These are phyloP conservation scores for Actenoides hombroni DNA, from an alignment of 2,113 vertebrate genomes.

Conservation along the genomic window DNA sequence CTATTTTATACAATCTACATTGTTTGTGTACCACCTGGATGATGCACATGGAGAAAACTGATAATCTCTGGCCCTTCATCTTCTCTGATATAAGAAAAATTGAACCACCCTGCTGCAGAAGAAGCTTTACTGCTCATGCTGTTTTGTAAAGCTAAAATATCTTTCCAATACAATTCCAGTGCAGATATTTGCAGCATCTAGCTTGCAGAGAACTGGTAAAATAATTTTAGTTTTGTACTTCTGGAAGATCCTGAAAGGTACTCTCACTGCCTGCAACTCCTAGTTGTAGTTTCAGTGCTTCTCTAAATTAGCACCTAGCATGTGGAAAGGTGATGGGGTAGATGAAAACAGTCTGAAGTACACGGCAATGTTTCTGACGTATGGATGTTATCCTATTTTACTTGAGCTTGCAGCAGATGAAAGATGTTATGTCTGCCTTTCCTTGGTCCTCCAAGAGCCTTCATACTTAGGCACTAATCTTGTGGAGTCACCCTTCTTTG, in stretches of 20 bases:
- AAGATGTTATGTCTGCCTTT: background rate
- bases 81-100: background rate
- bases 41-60: background rate
- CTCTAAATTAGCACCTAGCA: background rate
- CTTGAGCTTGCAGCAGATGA: background rate
- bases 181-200: background rate
- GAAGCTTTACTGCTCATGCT: background rate
- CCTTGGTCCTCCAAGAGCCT: background rate
- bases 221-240: background rate
- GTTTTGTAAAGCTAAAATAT: background rate
- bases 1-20: fast-evolving
- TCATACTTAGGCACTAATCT: background rate
- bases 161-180: background rate
- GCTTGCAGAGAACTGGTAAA: background rate
- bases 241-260: background rate
- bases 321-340: background rate
- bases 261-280: background rate
- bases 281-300: background rate
- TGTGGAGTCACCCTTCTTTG: background rate
- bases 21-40: too few species aligned
- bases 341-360: background rate
- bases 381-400: background rate
- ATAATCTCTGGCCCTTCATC: background rate
- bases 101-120: background rate
- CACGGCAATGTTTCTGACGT: background rate